Percentiles rank a stretch among this genome's conserved stretches.
Conservation (phyloP, 2,113 vertebrate genomes). For the Emydura subglobosa region DNA sequence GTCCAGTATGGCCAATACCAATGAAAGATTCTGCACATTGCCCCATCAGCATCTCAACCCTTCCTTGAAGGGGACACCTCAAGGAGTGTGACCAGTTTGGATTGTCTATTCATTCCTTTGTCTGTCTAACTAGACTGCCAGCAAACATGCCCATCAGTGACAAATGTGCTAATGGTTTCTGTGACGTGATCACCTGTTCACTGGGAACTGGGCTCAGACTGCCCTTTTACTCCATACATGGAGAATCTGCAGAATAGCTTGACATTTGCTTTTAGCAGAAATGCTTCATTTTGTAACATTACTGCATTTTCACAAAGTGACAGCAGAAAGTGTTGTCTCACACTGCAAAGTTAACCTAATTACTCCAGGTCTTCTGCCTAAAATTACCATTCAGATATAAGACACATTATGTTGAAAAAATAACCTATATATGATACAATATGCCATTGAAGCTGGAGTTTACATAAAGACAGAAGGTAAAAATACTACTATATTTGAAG, state of each 20-base stretch:
- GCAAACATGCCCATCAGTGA: not conserved
- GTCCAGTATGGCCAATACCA: not conserved
- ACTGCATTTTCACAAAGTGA: not conserved
- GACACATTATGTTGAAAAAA: not conserved
- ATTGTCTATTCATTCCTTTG: not conserved
- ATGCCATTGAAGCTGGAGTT: not conserved
- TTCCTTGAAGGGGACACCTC: not conserved
- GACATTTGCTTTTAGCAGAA: not conserved
- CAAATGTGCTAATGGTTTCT: not conserved
- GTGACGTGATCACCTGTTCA: not conserved
- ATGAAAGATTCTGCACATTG: not conserved
- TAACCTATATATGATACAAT: not conserved
- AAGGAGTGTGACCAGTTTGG: not conserved
- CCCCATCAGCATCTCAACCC: not conserved
- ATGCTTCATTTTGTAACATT: not conserved
- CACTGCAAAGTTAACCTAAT: not conserved
- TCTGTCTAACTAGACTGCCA: not conserved
- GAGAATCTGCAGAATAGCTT: not conserved
- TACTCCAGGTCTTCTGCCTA: not conserved
- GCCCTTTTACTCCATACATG: not conserved
- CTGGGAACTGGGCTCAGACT: not conserved
- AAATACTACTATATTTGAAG: not conserved
- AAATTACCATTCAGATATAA: not conserved
- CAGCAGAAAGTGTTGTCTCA: not conserved
- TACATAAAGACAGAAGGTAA: not conserved